Evolutionary conservation across 2,113 vertebrate genomes (phyloP).

Genomic region (Pycnonotus jocosus): DNA sequence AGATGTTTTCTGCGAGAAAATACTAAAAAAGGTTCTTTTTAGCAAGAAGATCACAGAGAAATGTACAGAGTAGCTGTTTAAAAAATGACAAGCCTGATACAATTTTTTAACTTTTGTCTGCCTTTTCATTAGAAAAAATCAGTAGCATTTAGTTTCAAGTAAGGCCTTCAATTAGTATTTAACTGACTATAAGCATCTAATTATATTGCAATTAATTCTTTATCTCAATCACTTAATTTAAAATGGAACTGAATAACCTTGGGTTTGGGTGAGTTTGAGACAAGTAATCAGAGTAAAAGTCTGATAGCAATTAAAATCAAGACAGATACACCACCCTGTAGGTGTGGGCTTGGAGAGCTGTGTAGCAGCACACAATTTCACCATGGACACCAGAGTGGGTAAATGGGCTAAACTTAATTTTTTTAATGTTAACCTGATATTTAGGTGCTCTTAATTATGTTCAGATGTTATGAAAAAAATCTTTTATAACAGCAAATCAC

Average conservation of each 20-base stretch:
- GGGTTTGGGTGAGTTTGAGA: not conserved
- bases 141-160: not conserved
- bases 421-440: not conserved
- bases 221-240: constrained; percentile 29
- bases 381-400: not conserved
- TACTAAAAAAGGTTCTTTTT: not conserved
- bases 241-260: not conserved
- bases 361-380: not conserved
- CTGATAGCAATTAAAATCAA: not conserved
- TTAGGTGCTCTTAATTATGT: not conserved
- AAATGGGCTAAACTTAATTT: not conserved
- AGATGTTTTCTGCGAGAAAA: not conserved
- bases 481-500: not conserved
- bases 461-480: not conserved
- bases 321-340: not conserved
- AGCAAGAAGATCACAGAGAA: not conserved
- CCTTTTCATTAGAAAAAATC: constrained; percentile 26
- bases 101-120: not conserved
- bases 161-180: constrained; percentile 36
- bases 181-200: constrained; percentile 3
- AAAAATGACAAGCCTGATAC: not conserved
- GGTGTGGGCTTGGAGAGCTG: not conserved
- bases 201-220: constrained; percentile 31
- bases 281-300: not conserved
- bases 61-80: not conserved